Evolutionary conservation across 1,140 invertebrate genomes (phyloP), one percentile per base, ranked within the genome.

Genomic region (Grapholita molesta): DNA sequence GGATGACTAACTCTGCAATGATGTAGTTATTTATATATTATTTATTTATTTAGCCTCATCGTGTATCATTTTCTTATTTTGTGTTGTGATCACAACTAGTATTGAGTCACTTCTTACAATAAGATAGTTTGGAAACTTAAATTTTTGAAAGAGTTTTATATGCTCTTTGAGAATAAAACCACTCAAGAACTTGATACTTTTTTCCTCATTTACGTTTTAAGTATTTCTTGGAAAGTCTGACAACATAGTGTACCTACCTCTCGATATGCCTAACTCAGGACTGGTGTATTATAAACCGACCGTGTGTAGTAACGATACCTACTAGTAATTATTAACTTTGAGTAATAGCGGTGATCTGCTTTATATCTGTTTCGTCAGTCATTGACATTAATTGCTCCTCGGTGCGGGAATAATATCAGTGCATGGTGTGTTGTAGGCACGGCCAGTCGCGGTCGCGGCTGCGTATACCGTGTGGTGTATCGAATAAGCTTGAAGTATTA

Each of bases 351-450:
- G 69, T 77, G 78, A 79, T 83, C 82, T 80, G 74, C 76, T 85
- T 80, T 61, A 61, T 61, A 61, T 61, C 78, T 74, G 78, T 82
- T 86, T 88, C 82, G 82, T 82, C 79, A 83, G 78, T 82, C 77
- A 81, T 83, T 82, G 85, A 79, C 82, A 85, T 79, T 83, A 85
- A 86, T 88, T 88, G 80, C 66, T 82, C 66, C 21, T 74, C 69
- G 48, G 73, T 75, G 77, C 79, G 78, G 74, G 78, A 80, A 85
- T 82, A 82, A 73, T 82, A 83, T 82, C 84, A 81, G 86, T 85
- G 77, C 77, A 83, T 79, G 76, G 66, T 77, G 71, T 74, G 70
- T 68, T 70, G 73, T 76, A 73, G 66, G 71, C 69, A 64, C 70
- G 75, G 75, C 64, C 71, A 75, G 83, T 75, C 76, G 82, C 75